A percentile compares a stretch with the other conserved stretches of the same genome.
Evolutionary conservation across 2,797 vertebrate species (phyloP).

Genomic region (Acrossocheilus fasciatus): DNA sequence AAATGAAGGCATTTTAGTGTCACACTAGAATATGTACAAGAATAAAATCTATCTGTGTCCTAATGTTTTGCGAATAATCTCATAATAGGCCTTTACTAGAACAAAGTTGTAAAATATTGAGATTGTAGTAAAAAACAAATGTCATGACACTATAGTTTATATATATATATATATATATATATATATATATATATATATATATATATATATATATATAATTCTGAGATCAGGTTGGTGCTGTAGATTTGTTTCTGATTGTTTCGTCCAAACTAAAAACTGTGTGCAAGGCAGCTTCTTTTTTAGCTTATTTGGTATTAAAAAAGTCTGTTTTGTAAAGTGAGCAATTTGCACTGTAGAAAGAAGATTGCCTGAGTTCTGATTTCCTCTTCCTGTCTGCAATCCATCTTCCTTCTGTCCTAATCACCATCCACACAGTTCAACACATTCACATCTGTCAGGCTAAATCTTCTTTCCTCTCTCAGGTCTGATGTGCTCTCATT

Average conservation of each 20-base stretch:
- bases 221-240: background rate
- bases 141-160: background rate
- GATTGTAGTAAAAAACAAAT: background rate
- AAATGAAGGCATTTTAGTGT: background rate
- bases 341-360: conserved; percentile 15
- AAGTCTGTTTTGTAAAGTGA: conserved; percentile 18
- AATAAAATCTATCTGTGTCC: too few species aligned
- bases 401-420: conserved; percentile 49
- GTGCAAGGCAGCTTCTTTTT: background rate
- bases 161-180: background rate
- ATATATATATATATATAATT: background rate
- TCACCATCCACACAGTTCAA: conserved; percentile 50
- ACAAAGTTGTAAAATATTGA: background rate
- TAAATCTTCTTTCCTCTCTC: conserved; percentile 47
- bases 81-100: background rate
- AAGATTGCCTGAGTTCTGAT: conserved; percentile 46
- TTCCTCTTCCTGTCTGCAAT: conserved; percentile 39
- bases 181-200: background rate
- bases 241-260: background rate
- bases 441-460: conserved; percentile 52
- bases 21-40: background rate
- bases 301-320: conserved; percentile 9
- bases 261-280: background rate
- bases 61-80: background rate
- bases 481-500: conserved; percentile 45